Conservation (phyloP, 2,888 invertebrate genomes). For the Encarsia formosa region DNA sequence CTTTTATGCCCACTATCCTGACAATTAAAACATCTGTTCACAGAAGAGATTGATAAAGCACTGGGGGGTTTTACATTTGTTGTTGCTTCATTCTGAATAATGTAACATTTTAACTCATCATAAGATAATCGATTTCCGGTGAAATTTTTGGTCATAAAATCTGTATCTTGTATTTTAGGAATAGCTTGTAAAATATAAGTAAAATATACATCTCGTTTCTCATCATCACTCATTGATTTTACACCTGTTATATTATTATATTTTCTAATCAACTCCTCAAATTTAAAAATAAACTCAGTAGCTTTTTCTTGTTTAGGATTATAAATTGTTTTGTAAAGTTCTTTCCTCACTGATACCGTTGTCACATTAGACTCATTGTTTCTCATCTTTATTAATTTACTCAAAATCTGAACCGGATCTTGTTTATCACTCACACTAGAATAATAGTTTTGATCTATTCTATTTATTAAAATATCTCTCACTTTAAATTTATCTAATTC, state of each 20-base stretch:
- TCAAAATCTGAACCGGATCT: conserved; percentile 18
- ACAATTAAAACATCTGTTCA: too few relatives aligned
- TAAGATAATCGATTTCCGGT: conserved; percentile 15
- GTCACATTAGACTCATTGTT: conserved; percentile 16
- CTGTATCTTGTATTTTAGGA: too few relatives aligned
- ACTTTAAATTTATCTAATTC: background rate
- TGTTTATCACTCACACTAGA: conserved; percentile 1
- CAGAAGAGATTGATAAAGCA: too few relatives aligned
- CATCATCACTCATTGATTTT: conserved; percentile 12
- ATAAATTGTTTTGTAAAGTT: conserved; percentile 18
- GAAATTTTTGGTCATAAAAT: conserved; percentile 9
- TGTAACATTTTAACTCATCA: conserved; percentile 16
- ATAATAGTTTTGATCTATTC: background rate
- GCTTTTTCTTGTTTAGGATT: conserved; percentile 14
- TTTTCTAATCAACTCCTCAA: conserved; percentile 16
- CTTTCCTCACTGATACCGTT: conserved; percentile 8
- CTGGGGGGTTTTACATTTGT: too few relatives aligned
- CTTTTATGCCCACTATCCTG: too few relatives aligned
- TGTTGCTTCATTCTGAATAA: conserved; percentile 21
- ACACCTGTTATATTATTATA: conserved; percentile 16
- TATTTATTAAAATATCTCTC: conserved; percentile 5
- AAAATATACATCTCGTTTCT: conserved; percentile 17
- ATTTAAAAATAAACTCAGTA: conserved; percentile 19
- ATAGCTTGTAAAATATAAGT: too few relatives aligned
- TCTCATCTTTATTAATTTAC: conserved; percentile 18